Evolutionary conservation across 2,113 vertebrate species (phyloP).

Genomic region (Prochilodus magdalenae): DNA sequence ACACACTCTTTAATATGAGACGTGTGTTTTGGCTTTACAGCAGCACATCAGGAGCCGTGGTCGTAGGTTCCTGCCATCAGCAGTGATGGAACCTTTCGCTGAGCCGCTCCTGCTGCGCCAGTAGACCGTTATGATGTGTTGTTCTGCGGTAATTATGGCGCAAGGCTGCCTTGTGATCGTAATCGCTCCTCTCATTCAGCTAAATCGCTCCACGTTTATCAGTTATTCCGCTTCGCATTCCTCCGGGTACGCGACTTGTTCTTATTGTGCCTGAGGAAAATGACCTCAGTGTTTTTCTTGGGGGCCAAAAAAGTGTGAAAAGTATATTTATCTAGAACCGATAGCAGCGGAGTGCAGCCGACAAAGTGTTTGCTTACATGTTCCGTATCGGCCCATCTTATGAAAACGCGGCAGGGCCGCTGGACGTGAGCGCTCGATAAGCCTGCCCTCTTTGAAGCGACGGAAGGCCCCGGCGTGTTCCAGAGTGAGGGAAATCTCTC

Average conservation of each 20-base stretch:
- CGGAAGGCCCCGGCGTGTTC: slow-evolving; percentile 42
- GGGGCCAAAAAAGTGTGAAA: neutral
- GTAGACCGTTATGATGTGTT: neutral
- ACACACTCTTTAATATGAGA: neutral
- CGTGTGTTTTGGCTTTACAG: neutral
- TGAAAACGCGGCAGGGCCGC: slow-evolving; percentile 49
- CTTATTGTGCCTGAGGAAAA: neutral
- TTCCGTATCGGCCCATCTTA: slow-evolving; percentile 43
- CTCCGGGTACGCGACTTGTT: neutral
- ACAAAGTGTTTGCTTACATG: slow-evolving; percentile 48
- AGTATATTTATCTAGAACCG: slow-evolving; percentile 42
- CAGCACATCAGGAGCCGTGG: neutral
- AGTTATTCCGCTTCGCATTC: neutral
- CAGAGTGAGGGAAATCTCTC: slow-evolving; percentile 43
- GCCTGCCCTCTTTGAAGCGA: slow-evolving; percentile 55
- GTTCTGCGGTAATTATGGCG: neutral
- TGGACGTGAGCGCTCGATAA: slow-evolving; percentile 52
- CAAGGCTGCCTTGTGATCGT: neutral
- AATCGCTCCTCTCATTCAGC: neutral
- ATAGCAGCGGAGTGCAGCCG: slow-evolving; percentile 19
- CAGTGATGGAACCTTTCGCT: neutral
- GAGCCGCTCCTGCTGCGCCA: neutral
- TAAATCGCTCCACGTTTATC: neutral
- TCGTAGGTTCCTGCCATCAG: neutral
- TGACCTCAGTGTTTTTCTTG: neutral